Evolutionary conservation across 23 tunicate genomes (phyloP).

Genomic region (Halocynthia roretzi): DNA sequence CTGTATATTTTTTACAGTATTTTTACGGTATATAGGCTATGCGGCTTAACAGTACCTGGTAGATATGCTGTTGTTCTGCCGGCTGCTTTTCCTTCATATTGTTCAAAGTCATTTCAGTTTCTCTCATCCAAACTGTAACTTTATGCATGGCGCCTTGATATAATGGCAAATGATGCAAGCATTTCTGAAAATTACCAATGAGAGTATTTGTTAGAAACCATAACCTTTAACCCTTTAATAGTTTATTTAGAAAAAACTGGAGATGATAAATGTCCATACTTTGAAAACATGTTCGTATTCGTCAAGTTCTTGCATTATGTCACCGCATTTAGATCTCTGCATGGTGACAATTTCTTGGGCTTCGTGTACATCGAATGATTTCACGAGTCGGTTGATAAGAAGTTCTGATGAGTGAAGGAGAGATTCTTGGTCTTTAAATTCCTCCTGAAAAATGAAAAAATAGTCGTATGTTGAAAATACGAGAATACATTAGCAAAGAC

Average conservation of each 20-base stretch:
- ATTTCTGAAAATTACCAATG: background rate
- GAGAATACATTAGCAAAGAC: background rate
- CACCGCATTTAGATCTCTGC: background rate
- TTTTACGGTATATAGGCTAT: no score
- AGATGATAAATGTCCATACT: background rate
- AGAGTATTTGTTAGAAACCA: background rate
- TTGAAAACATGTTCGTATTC: conserved; percentile 3
- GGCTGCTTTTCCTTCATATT: no score
- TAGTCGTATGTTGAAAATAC: background rate
- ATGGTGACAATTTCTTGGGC: background rate
- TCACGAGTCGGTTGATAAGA: background rate
- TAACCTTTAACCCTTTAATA: background rate
- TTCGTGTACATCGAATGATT: conserved; percentile 10
- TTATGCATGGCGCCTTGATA: conserved; percentile 12
- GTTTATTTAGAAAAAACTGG: background rate
- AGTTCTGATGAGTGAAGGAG: conserved; percentile 3
- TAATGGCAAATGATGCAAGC: conserved; percentile 7
- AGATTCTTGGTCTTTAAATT: conserved; percentile 4
- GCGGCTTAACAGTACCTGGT: no score
- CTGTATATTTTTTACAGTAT: no score
- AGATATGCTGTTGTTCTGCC: no score
- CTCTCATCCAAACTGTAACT: conserved; percentile 8
- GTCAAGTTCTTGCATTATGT: background rate
- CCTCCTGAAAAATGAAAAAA: background rate
- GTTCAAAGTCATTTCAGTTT: background rate